Evolutionary conservation across 2,113 vertebrate species (phyloP), one percentile per base, ranked within the genome.

Genomic region (Excalfactoria chinensis): DNA sequence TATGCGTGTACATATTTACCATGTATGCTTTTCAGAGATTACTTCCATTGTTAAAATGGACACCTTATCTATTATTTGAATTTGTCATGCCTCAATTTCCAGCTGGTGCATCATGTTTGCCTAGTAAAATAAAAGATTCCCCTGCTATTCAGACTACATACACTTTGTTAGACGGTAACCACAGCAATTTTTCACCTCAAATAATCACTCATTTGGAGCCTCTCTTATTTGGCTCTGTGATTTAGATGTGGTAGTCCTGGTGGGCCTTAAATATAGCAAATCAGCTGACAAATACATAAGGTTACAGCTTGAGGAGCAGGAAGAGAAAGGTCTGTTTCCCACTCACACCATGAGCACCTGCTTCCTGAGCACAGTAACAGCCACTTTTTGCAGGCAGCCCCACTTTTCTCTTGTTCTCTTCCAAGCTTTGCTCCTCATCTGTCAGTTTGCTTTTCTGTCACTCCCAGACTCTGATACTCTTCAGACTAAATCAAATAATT

Each of bases 141-240:
- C 17, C 53, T 21, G n/a, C 37, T 53, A 46, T 14, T 86, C 79
- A 83, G 20, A 37, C 59, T 80, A 51, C 21, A 75, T 56, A 28
- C 34, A 5, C 66, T 63, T 18, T 7, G 8, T 46, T 62, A 20
- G 3, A 35, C 1, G 19, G 1, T 11, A 37, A 58, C 20, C 41
- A 73, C 22, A 7, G 13, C 40, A 23, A 32, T 30, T 16, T 56
- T 48, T 56, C n/a, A 37, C 44, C 75, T 59, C 51, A 60, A 72
- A 0, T 12, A 59, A 67, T 14, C n/a, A 41, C 78, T 43, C 30
- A 26, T 13, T 81, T 9, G 32, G 18, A 77, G 20, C 22, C 41
- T 16, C 20, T 49, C 44, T 35, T 22, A n/a, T 13, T 62, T 7
- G 10, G 23, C 9, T 32, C 30, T 66, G 17, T 1, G 0, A 51